Conservation (phyloP, 2,113 vertebrate species). For the Myxocyprinus asiaticus region DNA sequence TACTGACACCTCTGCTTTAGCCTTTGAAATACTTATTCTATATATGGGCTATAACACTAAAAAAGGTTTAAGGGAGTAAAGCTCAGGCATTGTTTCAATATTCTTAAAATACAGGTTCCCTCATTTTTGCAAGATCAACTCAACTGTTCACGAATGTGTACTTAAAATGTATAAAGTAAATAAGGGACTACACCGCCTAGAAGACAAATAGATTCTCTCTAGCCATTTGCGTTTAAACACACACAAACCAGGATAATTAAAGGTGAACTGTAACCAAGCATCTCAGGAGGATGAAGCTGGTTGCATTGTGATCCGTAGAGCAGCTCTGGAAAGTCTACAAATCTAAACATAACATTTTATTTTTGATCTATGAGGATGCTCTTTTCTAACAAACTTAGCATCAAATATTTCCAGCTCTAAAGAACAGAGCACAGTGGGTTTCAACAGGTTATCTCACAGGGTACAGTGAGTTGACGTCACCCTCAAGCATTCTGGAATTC, state of each 20-base stretch:
- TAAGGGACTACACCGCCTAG: slow-evolving; percentile 61
- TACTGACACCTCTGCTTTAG: not conserved
- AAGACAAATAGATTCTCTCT: slow-evolving; percentile 62
- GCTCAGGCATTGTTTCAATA: not conserved
- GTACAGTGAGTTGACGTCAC: too few relatives aligned
- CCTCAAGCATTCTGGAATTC: too few relatives aligned
- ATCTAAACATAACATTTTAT: not conserved
- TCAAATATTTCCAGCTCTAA: not conserved
- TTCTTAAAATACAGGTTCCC: not conserved
- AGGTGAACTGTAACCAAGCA: not conserved
- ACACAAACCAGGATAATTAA: not conserved
- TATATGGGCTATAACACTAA: not conserved
- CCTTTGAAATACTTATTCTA: not conserved
- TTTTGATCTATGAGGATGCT: not conserved
- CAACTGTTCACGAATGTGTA: not conserved
- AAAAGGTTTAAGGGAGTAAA: not conserved
- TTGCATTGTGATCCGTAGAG: too few relatives aligned
- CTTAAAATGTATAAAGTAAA: slow-evolving; percentile 25
- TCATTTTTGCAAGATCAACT: not conserved
- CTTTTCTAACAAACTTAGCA: not conserved
- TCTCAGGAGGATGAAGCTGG: not conserved
- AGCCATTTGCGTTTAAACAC: not conserved
- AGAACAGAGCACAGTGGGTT: too few relatives aligned
- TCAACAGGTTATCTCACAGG: too few relatives aligned
- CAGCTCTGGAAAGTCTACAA: not conserved